Percentiles rank a stretch among this genome's conserved stretches.
These are phyloP conservation scores for Sclerurus mexicanus DNA, from an alignment of 2,113 vertebrate species.

Conservation along the genomic window DNA sequence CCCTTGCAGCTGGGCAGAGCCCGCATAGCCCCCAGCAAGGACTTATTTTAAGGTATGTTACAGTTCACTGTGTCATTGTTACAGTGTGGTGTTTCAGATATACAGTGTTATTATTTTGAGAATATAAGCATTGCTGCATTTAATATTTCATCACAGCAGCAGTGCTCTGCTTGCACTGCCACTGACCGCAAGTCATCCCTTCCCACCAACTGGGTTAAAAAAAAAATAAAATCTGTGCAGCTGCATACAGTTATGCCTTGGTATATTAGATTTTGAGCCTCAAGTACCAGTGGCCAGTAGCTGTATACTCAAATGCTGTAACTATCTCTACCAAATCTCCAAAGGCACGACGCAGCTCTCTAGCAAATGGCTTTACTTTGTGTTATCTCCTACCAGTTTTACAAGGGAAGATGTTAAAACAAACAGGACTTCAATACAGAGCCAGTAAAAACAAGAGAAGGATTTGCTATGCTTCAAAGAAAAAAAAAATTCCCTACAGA, in stretches of 20 bases:
- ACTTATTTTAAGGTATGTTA: background rate
- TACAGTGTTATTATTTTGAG: rapidly evolving
- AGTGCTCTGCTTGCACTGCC: background rate
- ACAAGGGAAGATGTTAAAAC: background rate
- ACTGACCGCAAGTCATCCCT: background rate
- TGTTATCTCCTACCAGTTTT: background rate
- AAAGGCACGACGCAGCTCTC: background rate
- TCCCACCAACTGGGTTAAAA: background rate
- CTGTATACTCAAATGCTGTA: background rate
- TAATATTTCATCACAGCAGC: background rate
- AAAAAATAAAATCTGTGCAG: background rate
- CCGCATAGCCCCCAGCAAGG: background rate
- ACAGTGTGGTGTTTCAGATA: rapidly evolving
- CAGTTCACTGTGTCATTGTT: rapidly evolving
- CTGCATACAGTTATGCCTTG: background rate
- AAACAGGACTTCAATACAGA: background rate
- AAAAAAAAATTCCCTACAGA: background rate
- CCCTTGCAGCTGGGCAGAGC: background rate
- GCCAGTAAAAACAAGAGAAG: background rate
- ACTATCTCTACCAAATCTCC: background rate
- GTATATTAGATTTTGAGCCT: background rate
- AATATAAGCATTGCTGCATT: background rate
- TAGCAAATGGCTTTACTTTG: background rate
- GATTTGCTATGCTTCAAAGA: background rate
- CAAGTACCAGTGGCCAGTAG: background rate